Base-by-base conservation (phyloP, 2,113 vertebrate species). In the Muntiacus reevesi region DNA sequence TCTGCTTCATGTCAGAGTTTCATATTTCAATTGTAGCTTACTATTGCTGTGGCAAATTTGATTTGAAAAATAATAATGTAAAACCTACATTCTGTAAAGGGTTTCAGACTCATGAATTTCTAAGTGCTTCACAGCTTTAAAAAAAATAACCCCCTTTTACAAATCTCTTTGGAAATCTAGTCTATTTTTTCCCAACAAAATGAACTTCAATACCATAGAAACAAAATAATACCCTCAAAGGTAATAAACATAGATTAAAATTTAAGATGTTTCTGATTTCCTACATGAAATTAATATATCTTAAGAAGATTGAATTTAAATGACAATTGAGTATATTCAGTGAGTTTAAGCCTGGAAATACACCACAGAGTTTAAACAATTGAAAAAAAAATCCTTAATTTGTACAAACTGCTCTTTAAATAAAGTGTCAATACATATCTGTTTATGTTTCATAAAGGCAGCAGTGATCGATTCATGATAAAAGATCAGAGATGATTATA, bases 1-100 rank as follows among this genome's bases (percentile, higher is more conserved):
- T 89, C 92, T 87, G 89, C 47, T 96, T 93, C 74, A 93, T 86
- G 59, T 92, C 76, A 94, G 91, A 91, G 67, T 83, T 94, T 97
- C 87, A 47, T 36, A 84, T 94, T 98, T 95, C 67, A 96, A 81
- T 76, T 95, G 19, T 57, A 84, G 28, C 60, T 59, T 93, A 76
- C 91, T 91, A 81, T 87, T 93, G 81, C 43, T 62, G 17, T 54
- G 36, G 67, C 52, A 57, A 94, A 84, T 83, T 82, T 93, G 83
- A 79, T 62, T 28, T 64, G 30, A 87, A 81, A 97, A 91, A 74
- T n/a, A 89, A 89, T 10, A 90, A 92, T 36, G 11, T 85, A 95
- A 92, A 96, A 78, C 19, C 55, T 54, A 74, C 7, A 90, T 47
- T 95, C 52, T 71, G 90, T 6, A 96, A 55, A 54, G 25, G 89